Evolutionary conservation across 1,140 invertebrate species (phyloP), one percentile per base, ranked within the genome.

Genomic region (Drosophila murphyi): DNA sequence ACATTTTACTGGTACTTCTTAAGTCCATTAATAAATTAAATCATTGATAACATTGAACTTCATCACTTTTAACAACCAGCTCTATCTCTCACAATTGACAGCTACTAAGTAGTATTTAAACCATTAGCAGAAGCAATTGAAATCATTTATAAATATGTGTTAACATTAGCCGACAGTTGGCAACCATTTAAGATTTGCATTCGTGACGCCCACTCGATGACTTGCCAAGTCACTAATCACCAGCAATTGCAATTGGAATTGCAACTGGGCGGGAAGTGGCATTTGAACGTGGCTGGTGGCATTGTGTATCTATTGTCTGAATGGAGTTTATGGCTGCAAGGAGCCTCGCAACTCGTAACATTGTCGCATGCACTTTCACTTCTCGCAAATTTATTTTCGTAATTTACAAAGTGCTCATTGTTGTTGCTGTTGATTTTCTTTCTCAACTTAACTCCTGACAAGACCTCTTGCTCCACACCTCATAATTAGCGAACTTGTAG

Each of bases 311-410:
- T 41, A 8, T 12, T 34, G 43, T 37, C 48, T 78, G 57, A 56
- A 69, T 45, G 37, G 45, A 70, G 67, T 55, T 31, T 75, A 39
- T 57, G 41, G 35, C 51, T 64, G 67, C 10, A 3, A 10, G 12
- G 57, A 28, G 28, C 20, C 20, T 20, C 20, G 29, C 10, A 3
- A 6, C 6, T 59, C 51, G 50, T 62, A 63, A 80, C 34, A 48
- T 64, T 35, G 10, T 81, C 52, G 45, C 8, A 52, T 43, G 65
- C 71, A 65, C 83, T 87, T 87, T 87, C 83, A 83, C 83, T 87
- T 87, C 77, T 87, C 55, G 80, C 72, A 77, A 73, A 55, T 70
- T 82, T 77, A 78, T 80, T 77, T 83, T 88, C 51, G 80, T 83
- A 57, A 82, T 83, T 83, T 69, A 54, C 77, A 54, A 37, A 41